Evolutionary conservation across 2,113 vertebrate species (phyloP).

Genomic region (Aramus guarauna): DNA sequence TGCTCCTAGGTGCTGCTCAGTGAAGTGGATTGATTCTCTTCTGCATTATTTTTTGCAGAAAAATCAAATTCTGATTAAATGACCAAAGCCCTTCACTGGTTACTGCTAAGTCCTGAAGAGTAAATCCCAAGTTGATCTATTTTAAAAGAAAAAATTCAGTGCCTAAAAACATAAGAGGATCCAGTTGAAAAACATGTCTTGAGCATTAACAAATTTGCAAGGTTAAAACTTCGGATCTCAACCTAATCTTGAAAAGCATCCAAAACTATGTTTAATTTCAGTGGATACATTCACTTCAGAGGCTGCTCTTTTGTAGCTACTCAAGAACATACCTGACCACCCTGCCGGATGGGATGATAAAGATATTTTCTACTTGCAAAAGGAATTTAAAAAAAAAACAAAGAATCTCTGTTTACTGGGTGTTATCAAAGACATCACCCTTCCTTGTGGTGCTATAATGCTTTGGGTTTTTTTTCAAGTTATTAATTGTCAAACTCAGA

Average conservation of each 20-base stretch:
- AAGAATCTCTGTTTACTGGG: constrained; percentile 15
- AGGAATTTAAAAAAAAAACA: background rate
- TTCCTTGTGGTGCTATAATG: constrained; percentile 10
- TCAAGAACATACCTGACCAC: background rate
- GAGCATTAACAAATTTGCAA: background rate
- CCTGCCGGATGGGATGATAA: background rate
- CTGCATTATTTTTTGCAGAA: background rate
- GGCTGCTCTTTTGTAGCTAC: background rate
- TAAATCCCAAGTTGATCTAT: background rate
- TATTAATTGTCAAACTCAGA: background rate
- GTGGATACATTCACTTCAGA: background rate
- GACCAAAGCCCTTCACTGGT: background rate
- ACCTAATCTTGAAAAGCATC: background rate
- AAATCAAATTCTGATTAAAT: background rate
- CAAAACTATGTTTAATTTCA: background rate
- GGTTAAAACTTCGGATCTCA: background rate
- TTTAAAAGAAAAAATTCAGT: background rate
- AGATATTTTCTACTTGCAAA: background rate
- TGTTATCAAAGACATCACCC: background rate
- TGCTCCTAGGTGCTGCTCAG: background rate
- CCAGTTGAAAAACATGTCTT: background rate
- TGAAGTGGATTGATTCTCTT: background rate
- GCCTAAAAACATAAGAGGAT: background rate
- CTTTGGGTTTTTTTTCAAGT: background rate
- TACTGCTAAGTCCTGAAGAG: background rate